Percentiles rank a stretch among this genome's conserved stretches.
Evolutionary conservation across 1,140 invertebrate genomes (phyloP).

Genomic region (Heliothis virescens): DNA sequence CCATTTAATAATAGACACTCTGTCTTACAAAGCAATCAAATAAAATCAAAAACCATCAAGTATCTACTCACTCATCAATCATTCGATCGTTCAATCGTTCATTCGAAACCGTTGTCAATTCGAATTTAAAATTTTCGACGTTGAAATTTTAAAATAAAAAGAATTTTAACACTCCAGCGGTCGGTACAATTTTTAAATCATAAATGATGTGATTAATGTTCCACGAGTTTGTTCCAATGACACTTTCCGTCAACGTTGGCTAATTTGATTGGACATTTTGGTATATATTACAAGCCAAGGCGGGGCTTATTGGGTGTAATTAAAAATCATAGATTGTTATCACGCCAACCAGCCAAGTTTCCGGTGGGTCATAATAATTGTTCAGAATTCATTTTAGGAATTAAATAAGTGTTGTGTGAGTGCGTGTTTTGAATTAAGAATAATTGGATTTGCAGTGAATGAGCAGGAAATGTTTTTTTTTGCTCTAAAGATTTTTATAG

Average conservation of each 20-base stretch:
- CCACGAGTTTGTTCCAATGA: slow-evolving; percentile 65
- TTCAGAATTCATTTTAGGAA: slow-evolving; percentile 50
- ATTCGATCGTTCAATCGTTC: slow-evolving; percentile 39
- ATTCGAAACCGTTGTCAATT: slow-evolving; percentile 55
- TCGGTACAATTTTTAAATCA: slow-evolving; percentile 66
- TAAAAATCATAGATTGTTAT: slow-evolving; percentile 83
- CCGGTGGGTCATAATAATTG: slow-evolving; percentile 76
- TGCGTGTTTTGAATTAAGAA: slow-evolving; percentile 38
- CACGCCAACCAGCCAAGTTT: slow-evolving; percentile 76
- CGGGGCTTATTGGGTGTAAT: slow-evolving; percentile 79
- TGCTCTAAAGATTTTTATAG: neutral
- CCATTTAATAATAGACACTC: slow-evolving; percentile 27
- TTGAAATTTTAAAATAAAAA: slow-evolving; percentile 56
- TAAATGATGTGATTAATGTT: slow-evolving; percentile 77
- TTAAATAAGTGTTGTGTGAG: slow-evolving; percentile 43
- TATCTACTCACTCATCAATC: slow-evolving; percentile 45
- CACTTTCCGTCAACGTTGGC: slow-evolving; percentile 71
- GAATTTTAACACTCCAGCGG: slow-evolving; percentile 54
- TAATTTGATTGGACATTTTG: slow-evolving; percentile 83
- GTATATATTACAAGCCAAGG: slow-evolving; percentile 78
- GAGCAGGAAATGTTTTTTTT: slow-evolving; percentile 11
- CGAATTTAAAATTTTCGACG: slow-evolving; percentile 50
- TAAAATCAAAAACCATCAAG: slow-evolving; percentile 38
- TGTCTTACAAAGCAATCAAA: slow-evolving; percentile 30
- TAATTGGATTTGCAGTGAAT: slow-evolving; percentile 29